Evolutionary conservation across 2,888 invertebrate genomes (phyloP).

Genomic region (Pammene aurita): DNA sequence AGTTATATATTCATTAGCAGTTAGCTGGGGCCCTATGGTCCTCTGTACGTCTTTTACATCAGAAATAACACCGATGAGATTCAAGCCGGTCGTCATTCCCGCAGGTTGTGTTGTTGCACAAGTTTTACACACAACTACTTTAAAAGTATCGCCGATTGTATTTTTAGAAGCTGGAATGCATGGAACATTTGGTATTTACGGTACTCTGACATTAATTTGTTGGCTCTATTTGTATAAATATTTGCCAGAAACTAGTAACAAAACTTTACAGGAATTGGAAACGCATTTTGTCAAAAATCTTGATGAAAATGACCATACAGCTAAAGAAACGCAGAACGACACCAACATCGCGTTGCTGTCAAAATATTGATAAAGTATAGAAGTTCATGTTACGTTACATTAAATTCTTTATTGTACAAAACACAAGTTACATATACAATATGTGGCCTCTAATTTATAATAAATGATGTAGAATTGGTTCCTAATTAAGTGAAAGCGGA

Average conservation of each 20-base stretch:
- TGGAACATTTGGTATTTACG: slow-evolving; percentile 26
- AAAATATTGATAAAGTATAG: not conserved
- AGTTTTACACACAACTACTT: not conserved
- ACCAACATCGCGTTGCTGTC: not conserved
- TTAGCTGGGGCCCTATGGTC: slow-evolving; percentile 31
- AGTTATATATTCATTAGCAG: slow-evolving; percentile 24
- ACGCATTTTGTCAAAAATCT: not conserved
- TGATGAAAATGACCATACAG: not conserved
- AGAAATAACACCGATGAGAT: slow-evolving; percentile 29
- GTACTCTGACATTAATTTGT: slow-evolving; percentile 15
- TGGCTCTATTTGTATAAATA: slow-evolving; percentile 21
- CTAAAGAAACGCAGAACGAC: not conserved
- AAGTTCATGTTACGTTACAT: no score
- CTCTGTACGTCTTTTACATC: slow-evolving; percentile 11
- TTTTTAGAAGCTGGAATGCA: slow-evolving; percentile 24
- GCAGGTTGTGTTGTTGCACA: not conserved
- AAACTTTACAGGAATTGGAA: slow-evolving; percentile 31
- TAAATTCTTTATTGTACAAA: no score
- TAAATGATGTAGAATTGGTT: no score
- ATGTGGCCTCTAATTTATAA: no score
- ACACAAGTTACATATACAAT: no score
- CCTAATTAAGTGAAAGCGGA: no score
- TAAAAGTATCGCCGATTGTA: slow-evolving; percentile 21
- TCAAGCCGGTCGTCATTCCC: slow-evolving; percentile 11
- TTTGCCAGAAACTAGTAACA: slow-evolving; percentile 36